Conservation (phyloP, 2,113 vertebrate species). For the Microtus ochrogaster region DNA sequence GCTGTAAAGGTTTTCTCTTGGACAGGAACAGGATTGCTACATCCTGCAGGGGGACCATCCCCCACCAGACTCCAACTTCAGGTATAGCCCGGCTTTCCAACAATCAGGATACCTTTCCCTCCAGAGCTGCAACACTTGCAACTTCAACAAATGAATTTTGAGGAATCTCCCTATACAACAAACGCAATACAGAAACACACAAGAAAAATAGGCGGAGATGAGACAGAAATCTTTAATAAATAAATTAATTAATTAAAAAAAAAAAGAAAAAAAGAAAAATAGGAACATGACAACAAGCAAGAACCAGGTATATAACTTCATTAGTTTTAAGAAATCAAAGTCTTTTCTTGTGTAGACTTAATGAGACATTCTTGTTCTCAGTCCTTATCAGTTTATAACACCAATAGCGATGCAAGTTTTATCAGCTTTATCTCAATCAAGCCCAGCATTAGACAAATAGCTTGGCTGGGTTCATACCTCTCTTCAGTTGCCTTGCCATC, state of each 20-base stretch:
- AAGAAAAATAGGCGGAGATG: background rate
- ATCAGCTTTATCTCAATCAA: background rate
- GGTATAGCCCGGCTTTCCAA: too few relatives aligned
- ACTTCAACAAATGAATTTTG: background rate
- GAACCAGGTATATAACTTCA: too few relatives aligned
- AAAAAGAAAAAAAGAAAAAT: background rate
- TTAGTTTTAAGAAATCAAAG: background rate
- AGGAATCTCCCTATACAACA: background rate
- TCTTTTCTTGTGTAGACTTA: background rate
- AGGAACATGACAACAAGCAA: too few relatives aligned
- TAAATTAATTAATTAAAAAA: too few relatives aligned
- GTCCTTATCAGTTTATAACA: background rate
- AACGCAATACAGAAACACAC: background rate
- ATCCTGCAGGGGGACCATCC: too few relatives aligned
- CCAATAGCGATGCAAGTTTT: background rate
- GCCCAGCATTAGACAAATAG: constrained; percentile 12
- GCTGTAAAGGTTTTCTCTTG: too few relatives aligned
- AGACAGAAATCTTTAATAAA: too few relatives aligned
- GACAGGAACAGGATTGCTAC: too few relatives aligned
- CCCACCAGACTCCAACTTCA: too few relatives aligned
- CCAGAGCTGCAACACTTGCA: too few relatives aligned
- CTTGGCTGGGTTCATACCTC: background rate
- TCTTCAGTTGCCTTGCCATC: constrained; percentile 16
- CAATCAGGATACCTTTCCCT: too few relatives aligned
- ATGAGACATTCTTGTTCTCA: background rate